A percentile compares a stretch with the other conserved stretches of the same genome.
phyloP scores from a whole-genome alignment of 2,888 invertebrate genomes.

The Conops quadrifasciatus region DNA sequence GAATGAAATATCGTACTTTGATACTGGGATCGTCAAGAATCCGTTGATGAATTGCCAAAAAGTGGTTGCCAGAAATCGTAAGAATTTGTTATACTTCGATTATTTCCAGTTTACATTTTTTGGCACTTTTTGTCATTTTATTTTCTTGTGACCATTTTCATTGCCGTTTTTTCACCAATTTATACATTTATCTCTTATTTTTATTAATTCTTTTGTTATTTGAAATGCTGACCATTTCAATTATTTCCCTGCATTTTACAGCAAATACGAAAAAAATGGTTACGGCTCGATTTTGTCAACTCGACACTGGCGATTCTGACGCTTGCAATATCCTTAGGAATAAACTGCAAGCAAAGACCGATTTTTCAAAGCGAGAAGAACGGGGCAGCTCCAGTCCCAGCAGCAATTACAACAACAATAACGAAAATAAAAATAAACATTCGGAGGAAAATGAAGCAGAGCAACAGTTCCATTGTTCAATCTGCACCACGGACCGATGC shows the following conservation, averaged over 20 bases:
- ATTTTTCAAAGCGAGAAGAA: not conserved
- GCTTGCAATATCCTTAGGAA: conserved; percentile 58
- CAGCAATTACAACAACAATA: conserved; percentile 33
- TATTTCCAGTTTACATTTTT: not conserved
- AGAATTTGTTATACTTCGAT: conserved; percentile 44
- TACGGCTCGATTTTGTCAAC: conserved; percentile 62
- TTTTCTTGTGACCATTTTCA: not conserved
- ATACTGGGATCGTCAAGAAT: conserved; percentile 53
- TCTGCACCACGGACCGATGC: conserved; percentile 58
- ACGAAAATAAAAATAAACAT: conserved; percentile 41
- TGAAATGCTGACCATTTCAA: no score
- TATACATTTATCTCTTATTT: not conserved
- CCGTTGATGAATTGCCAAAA: conserved; percentile 65
- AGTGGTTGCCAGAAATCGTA: conserved; percentile 62
- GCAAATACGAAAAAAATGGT: conserved; percentile 52
- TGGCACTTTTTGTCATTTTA: not conserved
- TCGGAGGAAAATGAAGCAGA: conserved; percentile 42
- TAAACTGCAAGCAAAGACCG: conserved; percentile 47
- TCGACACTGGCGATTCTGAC: conserved; percentile 61
- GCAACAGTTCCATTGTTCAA: conserved; percentile 58
- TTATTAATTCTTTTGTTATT: no score
- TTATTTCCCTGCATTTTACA: conserved; percentile 34
- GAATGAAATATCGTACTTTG: conserved; percentile 64
- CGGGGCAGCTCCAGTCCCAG: conserved; percentile 34
- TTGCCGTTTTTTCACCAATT: not conserved